A percentile compares a stretch with the other conserved stretches of the same genome.
phyloP scores from a whole-genome alignment of 1,140 invertebrate species.

The Radopholus similis region DNA sequence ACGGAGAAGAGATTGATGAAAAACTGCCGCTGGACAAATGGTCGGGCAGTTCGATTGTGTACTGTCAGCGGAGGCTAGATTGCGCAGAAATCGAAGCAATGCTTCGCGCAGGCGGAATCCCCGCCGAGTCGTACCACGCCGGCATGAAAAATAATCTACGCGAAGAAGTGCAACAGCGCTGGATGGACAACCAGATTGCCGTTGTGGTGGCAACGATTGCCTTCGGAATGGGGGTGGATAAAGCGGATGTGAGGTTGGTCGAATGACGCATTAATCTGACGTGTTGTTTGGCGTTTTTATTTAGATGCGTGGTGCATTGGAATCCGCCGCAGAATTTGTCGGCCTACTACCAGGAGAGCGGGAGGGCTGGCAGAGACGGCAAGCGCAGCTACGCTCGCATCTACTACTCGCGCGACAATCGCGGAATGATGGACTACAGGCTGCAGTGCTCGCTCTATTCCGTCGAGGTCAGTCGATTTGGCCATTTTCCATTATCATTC shows the following conservation, averaged over 20 bases:
- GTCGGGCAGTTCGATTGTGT: slow-evolving; percentile 27
- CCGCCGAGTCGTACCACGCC: slow-evolving; percentile 79
- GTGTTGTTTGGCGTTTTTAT: too few relatives aligned
- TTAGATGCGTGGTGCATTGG: slow-evolving; percentile 27
- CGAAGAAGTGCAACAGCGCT: slow-evolving; percentile 40
- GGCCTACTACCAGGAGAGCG: slow-evolving; percentile 96
- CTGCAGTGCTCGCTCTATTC: slow-evolving; percentile 7
- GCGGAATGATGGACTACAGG: slow-evolving; percentile 40
- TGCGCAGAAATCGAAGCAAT: too few relatives aligned
- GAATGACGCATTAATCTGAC: not conserved
- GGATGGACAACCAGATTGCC: slow-evolving; percentile 65
- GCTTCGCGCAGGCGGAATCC: slow-evolving; percentile 3
- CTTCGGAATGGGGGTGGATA: slow-evolving; percentile 76
- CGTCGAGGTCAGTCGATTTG: not conserved
- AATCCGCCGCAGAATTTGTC: slow-evolving; percentile 67
- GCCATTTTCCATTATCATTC: too few relatives aligned
- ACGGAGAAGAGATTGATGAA: too few relatives aligned
- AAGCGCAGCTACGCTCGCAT: slow-evolving; percentile 36
- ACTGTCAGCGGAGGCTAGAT: too few relatives aligned
- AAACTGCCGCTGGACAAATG: not conserved
- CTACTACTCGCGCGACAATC: slow-evolving; percentile 38
- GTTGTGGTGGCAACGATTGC: slow-evolving; percentile 66
- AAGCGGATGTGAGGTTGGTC: slow-evolving; percentile 67
- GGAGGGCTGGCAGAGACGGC: slow-evolving; percentile 64
- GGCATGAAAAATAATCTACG: slow-evolving; percentile 73